Base-by-base conservation (phyloP, 2,113 vertebrate genomes). In the Neomonachus schauinslandi region DNA sequence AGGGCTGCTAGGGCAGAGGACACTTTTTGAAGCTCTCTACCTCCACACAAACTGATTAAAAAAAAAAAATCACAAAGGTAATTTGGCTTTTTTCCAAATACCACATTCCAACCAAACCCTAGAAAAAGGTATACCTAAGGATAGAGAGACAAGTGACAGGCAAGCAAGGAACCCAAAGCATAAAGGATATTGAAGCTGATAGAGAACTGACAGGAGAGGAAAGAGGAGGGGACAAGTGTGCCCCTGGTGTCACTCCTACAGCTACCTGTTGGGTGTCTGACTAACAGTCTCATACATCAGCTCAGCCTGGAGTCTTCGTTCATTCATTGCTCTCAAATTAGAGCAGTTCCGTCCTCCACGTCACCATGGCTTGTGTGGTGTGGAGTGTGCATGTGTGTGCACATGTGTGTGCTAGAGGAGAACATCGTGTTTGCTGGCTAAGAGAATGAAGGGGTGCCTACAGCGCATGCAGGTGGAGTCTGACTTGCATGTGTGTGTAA, bases 261-360 rank as follows among this genome's bases (percentile, higher is more conserved):
- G 90, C 93, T 95, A 96, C 77, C n/a, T 96, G 11, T 97, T 94
- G 79, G 91, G 83, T 96, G 92, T 95, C 42, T 96, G 88, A 92
- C 97, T 97, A 98, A 93, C 97, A 95, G 16, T 4, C 19, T 91
- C 95, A 46, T 9, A 76, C 3, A 96, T 95, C 72, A 93, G 8
- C 5, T 95, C 53, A 87, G 84, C 89, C 39, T 22, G 67, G 88
- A 42, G 57, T 91, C 57, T 96, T 76, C 71, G 55, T 77, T 57
- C 42, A 86, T 26, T 94, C 95, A 33, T 79, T 69, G 77, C 21
- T 94, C 57, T 92, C 46, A 94, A 94, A 55, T 92, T 81, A 94
- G 0, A 81, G 22, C 4, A 82, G 4, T 59, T 22, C 33, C 95
- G 42, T 53, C 92, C 21, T 86, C 61, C 85, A 7, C 26, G 14